These are phyloP conservation scores for Rhopalosiphum maidis DNA, from an alignment of 1,140 invertebrate species.

Conservation along the genomic window DNA sequence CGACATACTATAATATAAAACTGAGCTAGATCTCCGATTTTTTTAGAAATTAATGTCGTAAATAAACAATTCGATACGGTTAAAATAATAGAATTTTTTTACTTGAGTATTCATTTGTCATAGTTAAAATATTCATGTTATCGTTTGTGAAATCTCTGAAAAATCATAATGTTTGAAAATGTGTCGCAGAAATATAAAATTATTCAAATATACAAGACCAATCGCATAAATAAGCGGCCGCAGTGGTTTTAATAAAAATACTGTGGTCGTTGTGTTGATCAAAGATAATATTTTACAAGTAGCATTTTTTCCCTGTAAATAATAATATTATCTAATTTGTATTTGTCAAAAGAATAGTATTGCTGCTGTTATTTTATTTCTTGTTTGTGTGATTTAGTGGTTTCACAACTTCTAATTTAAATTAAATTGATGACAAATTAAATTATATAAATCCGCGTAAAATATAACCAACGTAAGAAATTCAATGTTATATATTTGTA, in stretches of 20 bases:
- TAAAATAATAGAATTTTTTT: neutral
- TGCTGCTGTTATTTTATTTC: neutral
- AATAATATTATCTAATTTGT: conserved; percentile 30
- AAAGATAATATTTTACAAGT: conserved; percentile 26
- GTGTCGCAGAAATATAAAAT: neutral
- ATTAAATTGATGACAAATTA: neutral
- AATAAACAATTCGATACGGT: neutral
- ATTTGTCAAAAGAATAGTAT: conserved; percentile 3
- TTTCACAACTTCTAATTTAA: neutral
- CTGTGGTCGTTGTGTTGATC: neutral
- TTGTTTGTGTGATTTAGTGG: neutral
- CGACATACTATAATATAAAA: too few relatives aligned
- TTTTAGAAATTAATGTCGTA: too few relatives aligned
- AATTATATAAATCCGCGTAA: neutral
- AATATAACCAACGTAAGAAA: neutral
- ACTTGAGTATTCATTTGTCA: neutral
- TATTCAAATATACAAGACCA: neutral
- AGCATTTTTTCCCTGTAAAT: conserved; percentile 7
- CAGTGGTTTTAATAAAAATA: neutral
- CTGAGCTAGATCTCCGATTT: too few relatives aligned
- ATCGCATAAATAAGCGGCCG: neutral
- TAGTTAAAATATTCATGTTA: neutral
- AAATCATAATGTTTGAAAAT: neutral
- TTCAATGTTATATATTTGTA: neutral
- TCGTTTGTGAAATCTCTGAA: neutral